Percentiles rank a stretch among this genome's conserved stretches.
Evolutionary conservation across 2,888 invertebrate species (phyloP).

Genomic region (Orchestes rusci): DNA sequence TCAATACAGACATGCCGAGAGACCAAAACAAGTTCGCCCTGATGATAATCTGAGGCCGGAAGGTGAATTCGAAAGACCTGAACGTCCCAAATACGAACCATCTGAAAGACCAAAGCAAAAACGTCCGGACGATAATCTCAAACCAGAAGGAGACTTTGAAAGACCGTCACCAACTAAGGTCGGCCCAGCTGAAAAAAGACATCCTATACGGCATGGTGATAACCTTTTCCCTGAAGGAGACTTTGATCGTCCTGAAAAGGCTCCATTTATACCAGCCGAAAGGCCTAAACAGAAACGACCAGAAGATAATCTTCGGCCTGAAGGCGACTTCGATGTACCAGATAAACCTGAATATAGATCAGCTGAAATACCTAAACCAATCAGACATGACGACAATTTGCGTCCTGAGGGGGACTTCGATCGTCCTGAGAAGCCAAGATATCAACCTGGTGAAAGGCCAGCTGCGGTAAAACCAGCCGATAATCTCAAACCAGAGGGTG

Average conservation of each 20-base stretch:
- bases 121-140: slow-evolving; percentile 50
- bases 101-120: slow-evolving; percentile 43
- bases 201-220: slow-evolving; percentile 46
- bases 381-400: slow-evolving; percentile 55
- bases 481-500: slow-evolving; percentile 52
- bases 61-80: slow-evolving; percentile 45
- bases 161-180: slow-evolving; percentile 43
- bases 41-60: slow-evolving; percentile 48
- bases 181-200: slow-evolving; percentile 42
- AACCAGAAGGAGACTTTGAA: slow-evolving; percentile 51
- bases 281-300: slow-evolving; percentile 41
- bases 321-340: slow-evolving; percentile 42
- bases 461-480: slow-evolving; percentile 47
- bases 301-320: slow-evolving; percentile 43
- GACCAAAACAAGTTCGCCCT: slow-evolving; percentile 40
- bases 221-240: slow-evolving; percentile 48
- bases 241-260: slow-evolving; percentile 43
- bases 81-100: slow-evolving; percentile 38
- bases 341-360: slow-evolving; percentile 40
- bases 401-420: slow-evolving; percentile 55
- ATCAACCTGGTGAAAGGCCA: slow-evolving; percentile 40
- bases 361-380: slow-evolving; percentile 45
- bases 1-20: slow-evolving; percentile 40
- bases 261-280: slow-evolving; percentile 41
- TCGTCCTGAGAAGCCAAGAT: slow-evolving; percentile 38